These are phyloP conservation scores for Drosophila melanocephala DNA, from an alignment of 2,888 invertebrate genomes.

Conservation along the genomic window DNA sequence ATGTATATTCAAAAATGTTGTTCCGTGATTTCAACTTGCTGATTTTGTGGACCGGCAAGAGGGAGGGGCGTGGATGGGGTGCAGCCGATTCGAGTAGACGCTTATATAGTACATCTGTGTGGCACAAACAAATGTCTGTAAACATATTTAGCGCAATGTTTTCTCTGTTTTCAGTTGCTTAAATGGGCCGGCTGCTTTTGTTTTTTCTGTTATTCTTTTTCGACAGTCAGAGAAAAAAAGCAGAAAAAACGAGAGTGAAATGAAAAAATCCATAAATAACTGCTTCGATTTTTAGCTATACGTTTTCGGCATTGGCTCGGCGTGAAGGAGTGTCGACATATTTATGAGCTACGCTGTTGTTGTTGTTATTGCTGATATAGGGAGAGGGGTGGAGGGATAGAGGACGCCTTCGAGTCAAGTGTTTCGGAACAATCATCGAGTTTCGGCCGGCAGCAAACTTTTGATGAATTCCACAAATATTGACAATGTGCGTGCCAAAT, in stretches of 20 bases:
- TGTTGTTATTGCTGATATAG: constrained; percentile 1
- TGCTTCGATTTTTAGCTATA: constrained; percentile 66
- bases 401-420: constrained; percentile 37
- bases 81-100: constrained; percentile 27
- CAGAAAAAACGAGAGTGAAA: constrained; percentile 6
- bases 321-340: constrained; percentile 67
- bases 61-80: neutral
- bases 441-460: constrained; percentile 26
- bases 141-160: constrained; percentile 67
- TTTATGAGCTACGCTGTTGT: constrained; percentile 54
- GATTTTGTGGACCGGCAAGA: constrained; percentile 1
- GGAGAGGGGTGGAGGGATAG: neutral
- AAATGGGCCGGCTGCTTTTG: constrained; percentile 49
- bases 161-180: constrained; percentile 43
- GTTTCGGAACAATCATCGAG: constrained; percentile 45
- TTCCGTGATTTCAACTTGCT: constrained; percentile 49
- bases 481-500: constrained; percentile 77
- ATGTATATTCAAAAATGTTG: constrained; percentile 48
- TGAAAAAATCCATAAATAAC: constrained; percentile 72
- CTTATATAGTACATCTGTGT: constrained; percentile 57
- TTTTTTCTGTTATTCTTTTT: constrained; percentile 19
- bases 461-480: constrained; percentile 78
- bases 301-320: constrained; percentile 39
- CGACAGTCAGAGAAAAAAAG: constrained; percentile 13
- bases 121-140: constrained; percentile 47